These are phyloP conservation scores for Schizopygopsis malacanthus DNA, from an alignment of 2,797 vertebrate species.

Conservation along the genomic window DNA sequence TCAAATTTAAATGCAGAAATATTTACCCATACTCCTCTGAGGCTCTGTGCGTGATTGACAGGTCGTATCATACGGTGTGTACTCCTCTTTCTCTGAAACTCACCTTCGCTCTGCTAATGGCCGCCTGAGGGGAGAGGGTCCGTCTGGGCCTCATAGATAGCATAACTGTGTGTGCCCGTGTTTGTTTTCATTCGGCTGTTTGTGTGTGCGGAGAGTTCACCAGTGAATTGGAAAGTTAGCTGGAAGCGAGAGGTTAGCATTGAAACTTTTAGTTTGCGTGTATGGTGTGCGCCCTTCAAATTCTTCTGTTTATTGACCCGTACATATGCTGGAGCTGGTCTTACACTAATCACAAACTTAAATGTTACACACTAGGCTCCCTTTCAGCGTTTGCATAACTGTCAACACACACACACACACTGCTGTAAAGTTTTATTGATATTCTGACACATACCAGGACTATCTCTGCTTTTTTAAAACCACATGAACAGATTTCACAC, in stretches of 20 bases:
- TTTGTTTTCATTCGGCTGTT: slow-evolving; percentile 24
- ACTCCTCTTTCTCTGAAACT: slow-evolving; percentile 20
- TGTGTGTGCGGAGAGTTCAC: slow-evolving; percentile 17
- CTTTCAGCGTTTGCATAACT: not conserved
- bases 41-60: slow-evolving; percentile 10
- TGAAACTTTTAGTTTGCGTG: not conserved
- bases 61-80: not conserved
- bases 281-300: not conserved
- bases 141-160: slow-evolving; percentile 48
- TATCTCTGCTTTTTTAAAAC: not conserved
- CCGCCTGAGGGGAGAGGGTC: slow-evolving; percentile 33
- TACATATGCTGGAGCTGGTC: slow-evolving; percentile 9
- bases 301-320: slow-evolving; percentile 28
- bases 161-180: slow-evolving; percentile 8
- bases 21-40: not conserved
- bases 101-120: slow-evolving; percentile 25
- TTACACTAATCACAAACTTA: slow-evolving; percentile 4
- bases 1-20: slow-evolving; percentile 6
- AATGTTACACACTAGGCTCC: not conserved
- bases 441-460: slow-evolving; percentile 20
- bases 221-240: not conserved
- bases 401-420: slow-evolving; percentile 7
- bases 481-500: slow-evolving; percentile 25
- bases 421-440: slow-evolving; percentile 16
- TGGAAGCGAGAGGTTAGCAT: slow-evolving; percentile 17